phyloP scores from a whole-genome alignment of 2,888 invertebrate species.

The Tachina lurida region DNA sequence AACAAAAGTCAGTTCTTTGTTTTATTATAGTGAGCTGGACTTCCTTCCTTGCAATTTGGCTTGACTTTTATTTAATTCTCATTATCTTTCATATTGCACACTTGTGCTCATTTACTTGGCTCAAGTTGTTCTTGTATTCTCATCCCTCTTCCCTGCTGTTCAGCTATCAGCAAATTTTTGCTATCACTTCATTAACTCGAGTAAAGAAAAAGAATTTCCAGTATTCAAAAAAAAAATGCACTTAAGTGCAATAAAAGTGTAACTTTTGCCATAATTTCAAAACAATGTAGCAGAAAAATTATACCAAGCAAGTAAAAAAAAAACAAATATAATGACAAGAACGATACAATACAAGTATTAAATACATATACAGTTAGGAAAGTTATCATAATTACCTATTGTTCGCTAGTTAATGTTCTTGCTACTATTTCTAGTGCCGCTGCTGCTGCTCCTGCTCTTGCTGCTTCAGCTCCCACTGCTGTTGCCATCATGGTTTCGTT shows the following conservation, averaged over 20 bases:
- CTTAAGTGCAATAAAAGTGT: not conserved
- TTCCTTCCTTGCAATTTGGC: constrained; percentile 21
- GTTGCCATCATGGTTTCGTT: not conserved
- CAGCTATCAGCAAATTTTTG: constrained; percentile 31
- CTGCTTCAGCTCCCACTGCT: not conserved
- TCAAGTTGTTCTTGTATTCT: constrained; percentile 2
- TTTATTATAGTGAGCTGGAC: not conserved
- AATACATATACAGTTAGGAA: constrained; percentile 52
- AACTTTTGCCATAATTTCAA: constrained; percentile 36
- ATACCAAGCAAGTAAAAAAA: not conserved
- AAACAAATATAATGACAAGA: constrained; percentile 16
- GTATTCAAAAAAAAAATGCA: not conserved
- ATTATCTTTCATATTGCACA: constrained; percentile 54
- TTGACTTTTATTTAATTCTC: constrained; percentile 28
- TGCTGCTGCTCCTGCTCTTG: too few species aligned
- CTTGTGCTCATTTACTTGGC: constrained; percentile 23
- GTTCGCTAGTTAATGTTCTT: constrained; percentile 22
- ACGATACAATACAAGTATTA: constrained; percentile 27
- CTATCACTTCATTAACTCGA: constrained; percentile 66
- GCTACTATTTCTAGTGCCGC: not conserved
- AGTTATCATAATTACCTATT: constrained; percentile 59
- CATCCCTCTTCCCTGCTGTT: not conserved
- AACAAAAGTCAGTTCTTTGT: not conserved
- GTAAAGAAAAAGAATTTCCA: constrained; percentile 2
- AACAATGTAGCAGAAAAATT: constrained; percentile 13